Base-by-base conservation (phyloP, 2,888 invertebrate species). In the Thera obeliscata region DNA sequence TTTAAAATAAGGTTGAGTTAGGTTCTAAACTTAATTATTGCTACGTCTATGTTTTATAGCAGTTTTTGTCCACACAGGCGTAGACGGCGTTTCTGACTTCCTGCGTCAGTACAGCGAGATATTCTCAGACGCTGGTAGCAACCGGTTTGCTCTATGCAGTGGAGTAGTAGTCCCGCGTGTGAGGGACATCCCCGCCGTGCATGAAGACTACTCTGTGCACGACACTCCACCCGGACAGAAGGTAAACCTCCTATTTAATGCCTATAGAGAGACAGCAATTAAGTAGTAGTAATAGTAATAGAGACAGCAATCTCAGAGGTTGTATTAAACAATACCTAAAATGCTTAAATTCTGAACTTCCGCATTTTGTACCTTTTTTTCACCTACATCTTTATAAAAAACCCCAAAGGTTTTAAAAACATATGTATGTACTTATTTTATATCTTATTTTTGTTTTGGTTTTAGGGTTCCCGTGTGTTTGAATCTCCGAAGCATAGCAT, bases 151-250 rank as follows among this genome's bases (percentile, higher is more conserved):
- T 38, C 76, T 92, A 69, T 71, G 80, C 73, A 70, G 71, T 8
- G 91, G 89, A 33, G 84, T 90, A 49, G 65, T 69, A 2, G 77
- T 86, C 67, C 85, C 89, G 46, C 82, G 82, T 54, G 68, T 74
- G 11, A 78, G 84, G 8, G 84, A 82, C 71, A 67, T 56, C 33
- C 71, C 55, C 3, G 75, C 71, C 52, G 36, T 75, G 12, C 74
- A 71, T 59, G 87, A 87, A 63, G 93, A 93, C 78, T 90, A 92
- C 82, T 90, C 92, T 33, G 75, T 91, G 52, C 85, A 90, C 75
- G 93, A 91, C 74, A 94, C 94, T 1, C 94, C 94, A 54, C 94
- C 94, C 33, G 94, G 94, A 56, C 93, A 94, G 76, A 93, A 93
- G 91, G 94, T 91, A 76, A 46, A 7, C 6, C 4, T 2, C 22